phyloP scores from a whole-genome alignment of 2,888 invertebrate genomes.

The Argynnis bischoffii region DNA sequence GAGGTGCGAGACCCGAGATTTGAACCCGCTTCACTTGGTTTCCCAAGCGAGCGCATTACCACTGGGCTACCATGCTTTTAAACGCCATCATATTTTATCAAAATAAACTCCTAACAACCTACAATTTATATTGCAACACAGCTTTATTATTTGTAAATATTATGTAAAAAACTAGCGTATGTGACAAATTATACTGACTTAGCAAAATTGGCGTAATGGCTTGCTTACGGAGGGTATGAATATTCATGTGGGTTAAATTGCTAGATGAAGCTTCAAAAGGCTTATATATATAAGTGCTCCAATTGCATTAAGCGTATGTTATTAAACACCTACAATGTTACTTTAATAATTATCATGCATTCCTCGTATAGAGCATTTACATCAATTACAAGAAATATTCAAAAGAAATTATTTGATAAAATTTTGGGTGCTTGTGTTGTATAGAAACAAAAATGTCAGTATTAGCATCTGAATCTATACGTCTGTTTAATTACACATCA shows the following conservation, averaged over 20 bases:
- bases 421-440: too few species aligned
- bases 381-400: neutral
- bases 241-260: conserved; percentile 60
- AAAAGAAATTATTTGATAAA: neutral
- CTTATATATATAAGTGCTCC: conserved; percentile 44
- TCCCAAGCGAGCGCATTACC: too few species aligned
- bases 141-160: neutral
- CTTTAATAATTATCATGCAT: neutral
- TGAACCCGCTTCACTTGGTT: too few species aligned
- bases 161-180: neutral
- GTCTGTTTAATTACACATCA: too few species aligned
- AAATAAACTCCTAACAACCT: too few species aligned
- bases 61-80: too few species aligned
- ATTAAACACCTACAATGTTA: too few species aligned
- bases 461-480: too few species aligned
- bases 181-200: conserved; percentile 43
- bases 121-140: neutral
- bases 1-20: too few species aligned
- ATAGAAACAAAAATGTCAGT: too few species aligned
- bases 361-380: too few species aligned
- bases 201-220: conserved; percentile 58
- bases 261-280: conserved; percentile 62
- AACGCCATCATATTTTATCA: too few species aligned
- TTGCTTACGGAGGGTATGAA: conserved; percentile 55
- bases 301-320: neutral